Percentiles rank a stretch among this genome's conserved stretches.
These are phyloP conservation scores for Trilocha varians DNA, from an alignment of 2,888 invertebrate species.

Conservation along the genomic window DNA sequence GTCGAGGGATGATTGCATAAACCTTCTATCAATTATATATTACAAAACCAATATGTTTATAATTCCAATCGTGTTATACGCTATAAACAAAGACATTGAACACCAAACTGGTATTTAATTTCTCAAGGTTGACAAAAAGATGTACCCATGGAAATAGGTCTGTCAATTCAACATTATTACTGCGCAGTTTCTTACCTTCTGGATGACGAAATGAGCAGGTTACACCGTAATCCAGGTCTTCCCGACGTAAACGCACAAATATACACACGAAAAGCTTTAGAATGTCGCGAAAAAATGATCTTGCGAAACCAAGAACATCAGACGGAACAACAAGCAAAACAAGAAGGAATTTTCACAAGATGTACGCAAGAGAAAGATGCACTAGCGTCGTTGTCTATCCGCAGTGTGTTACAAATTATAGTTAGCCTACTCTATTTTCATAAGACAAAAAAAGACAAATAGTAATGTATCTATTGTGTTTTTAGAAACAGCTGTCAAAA, in stretches of 20 bases:
- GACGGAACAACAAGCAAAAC: constrained; percentile 54
- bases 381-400: constrained; percentile 1
- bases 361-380: constrained; percentile 21
- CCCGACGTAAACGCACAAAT: constrained; percentile 25
- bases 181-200: constrained; percentile 57
- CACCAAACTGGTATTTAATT: constrained; percentile 33
- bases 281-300: neutral
- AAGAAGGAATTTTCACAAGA: constrained; percentile 27
- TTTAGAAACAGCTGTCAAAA: neutral
- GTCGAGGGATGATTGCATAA: constrained; percentile 5
- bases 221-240: constrained; percentile 37
- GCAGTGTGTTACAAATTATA: neutral
- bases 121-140: constrained; percentile 64
- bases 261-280: constrained; percentile 27
- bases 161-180: constrained; percentile 44
- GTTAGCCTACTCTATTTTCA: constrained; percentile 9
- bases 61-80: constrained; percentile 1
- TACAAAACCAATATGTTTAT: constrained; percentile 1
- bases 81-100: constrained; percentile 43
- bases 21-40: neutral
- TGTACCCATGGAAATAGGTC: constrained; percentile 31
- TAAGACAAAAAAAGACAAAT: constrained; percentile 11
- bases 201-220: constrained; percentile 16
- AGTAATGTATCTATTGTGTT: neutral
- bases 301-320: constrained; percentile 26